phyloP scores from a whole-genome alignment of 2,113 vertebrate genomes.

The Cepphus grylle region DNA sequence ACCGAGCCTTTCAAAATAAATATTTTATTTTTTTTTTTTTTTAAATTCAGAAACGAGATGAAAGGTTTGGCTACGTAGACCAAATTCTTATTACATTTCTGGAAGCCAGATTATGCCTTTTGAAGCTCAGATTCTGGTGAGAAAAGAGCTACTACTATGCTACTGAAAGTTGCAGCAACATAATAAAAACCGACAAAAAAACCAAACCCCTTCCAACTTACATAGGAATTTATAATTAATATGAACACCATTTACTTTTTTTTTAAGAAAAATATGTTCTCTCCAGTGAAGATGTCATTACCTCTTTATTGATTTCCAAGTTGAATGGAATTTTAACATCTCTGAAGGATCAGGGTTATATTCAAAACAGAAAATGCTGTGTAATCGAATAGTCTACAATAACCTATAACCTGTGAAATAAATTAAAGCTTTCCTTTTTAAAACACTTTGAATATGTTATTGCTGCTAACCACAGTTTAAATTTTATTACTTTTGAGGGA shows the following conservation, averaged over 20 bases:
- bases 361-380: neutral
- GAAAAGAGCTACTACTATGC: neutral
- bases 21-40: neutral
- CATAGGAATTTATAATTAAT: neutral
- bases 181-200: neutral
- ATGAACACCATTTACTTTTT: neutral
- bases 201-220: neutral
- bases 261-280: neutral
- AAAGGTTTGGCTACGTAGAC: neutral
- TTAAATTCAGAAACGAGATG: slow-evolving; percentile 2
- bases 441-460: neutral
- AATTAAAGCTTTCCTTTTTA: neutral
- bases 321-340: neutral
- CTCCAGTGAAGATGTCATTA: neutral
- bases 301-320: neutral
- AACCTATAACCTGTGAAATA: neutral
- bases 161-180: neutral
- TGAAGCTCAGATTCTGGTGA: neutral
- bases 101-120: neutral
- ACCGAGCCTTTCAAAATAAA: neutral
- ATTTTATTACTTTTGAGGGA: neutral
- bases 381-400: neutral
- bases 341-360: neutral
- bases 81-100: slow-evolving; percentile 27
- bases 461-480: neutral